Evolutionary conservation across 23 tunicate species (phyloP).

Genomic region (Trididemnum miniatum): DNA sequence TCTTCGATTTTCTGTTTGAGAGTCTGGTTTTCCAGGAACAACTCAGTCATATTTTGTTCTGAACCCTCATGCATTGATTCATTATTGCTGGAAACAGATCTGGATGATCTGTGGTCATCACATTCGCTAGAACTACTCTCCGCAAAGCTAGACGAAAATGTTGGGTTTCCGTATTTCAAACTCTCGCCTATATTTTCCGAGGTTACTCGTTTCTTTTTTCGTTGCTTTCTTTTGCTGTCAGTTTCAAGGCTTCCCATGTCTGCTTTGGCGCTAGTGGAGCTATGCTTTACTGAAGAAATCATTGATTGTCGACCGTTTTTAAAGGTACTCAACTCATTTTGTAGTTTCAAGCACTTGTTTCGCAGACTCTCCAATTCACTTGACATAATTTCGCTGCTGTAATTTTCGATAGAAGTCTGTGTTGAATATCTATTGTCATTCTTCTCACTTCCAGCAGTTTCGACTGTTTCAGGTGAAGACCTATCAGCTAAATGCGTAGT

Average conservation of each 20-base stretch:
- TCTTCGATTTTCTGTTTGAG: slow-evolving; percentile 9
- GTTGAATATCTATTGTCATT: too few species aligned
- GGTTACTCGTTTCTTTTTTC: neutral
- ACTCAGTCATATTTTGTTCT: neutral
- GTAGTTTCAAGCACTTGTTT: slow-evolving; percentile 39
- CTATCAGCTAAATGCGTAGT: too few species aligned
- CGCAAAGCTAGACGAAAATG: neutral
- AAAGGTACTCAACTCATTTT: slow-evolving; percentile 13
- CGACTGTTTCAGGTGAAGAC: neutral
- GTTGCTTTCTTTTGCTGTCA: neutral
- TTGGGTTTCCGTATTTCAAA: neutral
- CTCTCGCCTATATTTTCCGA: neutral
- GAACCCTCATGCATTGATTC: neutral
- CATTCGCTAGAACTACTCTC: neutral
- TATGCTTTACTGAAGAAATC: neutral
- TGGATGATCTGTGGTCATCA: neutral
- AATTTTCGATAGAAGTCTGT: neutral
- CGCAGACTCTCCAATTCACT: slow-evolving; percentile 47
- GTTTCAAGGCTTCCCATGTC: neutral
- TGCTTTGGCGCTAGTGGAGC: neutral
- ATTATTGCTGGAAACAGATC: slow-evolving; percentile 19
- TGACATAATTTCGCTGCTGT: slow-evolving; percentile 22
- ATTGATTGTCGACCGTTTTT: slow-evolving; percentile 4
- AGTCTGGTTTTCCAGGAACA: slow-evolving; percentile 11
- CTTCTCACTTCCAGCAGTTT: neutral